Base-by-base conservation (phyloP, 2,113 vertebrate genomes). In the Pithys albifrons region DNA sequence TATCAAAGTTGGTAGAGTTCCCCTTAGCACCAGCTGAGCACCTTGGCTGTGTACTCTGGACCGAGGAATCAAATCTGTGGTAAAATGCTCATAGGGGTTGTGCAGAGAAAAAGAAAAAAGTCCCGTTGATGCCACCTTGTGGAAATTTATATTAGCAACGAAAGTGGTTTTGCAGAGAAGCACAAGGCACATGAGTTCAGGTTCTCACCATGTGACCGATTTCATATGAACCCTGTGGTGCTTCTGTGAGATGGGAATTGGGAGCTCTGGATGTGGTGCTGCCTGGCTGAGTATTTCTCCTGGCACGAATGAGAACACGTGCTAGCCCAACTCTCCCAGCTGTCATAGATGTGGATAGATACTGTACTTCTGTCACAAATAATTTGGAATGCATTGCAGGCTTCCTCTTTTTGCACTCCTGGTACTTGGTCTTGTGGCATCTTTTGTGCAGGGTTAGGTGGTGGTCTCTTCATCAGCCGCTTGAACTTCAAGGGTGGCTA, bases 121-220 rank as follows among this genome's bases (percentile, higher is more conserved):
- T 37, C 19, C 29, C 41, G 12, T 24, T 95, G 94, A 46, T 97
- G 98, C 98, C 98, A 98, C 94, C 98, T 94, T 43, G 97, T 98
- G 98, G 98, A 23, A 12, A 9, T 46, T 2, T 8, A 2, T 61
- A 25, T 9, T 41, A 49, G 52, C 48, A 64, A 24, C 79, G 35
- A 1, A 27, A 65, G 43, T 12, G 39, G 9, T 18, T 71, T 7
- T 7, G 49, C 24, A 6, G 78, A 15, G 74, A 37, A 46, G 39
- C 12, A 1, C 22, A 9, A 5, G 0, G 0, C 1, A 0, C 7
- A 0, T 1, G 9, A 33, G 37, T 46, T 61, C 20, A 9, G 25
- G 23, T 79, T 69, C 52, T 65, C 14, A 2, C 13, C 3, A 49
- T 1, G 4, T 23, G 59, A 20, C 49, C 28, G 9, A 12, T 46